Percentiles rank a stretch among this genome's conserved stretches.
Evolutionary conservation across 2,797 vertebrate species (phyloP).

Genomic region (Catamblyrhynchus diadema): DNA sequence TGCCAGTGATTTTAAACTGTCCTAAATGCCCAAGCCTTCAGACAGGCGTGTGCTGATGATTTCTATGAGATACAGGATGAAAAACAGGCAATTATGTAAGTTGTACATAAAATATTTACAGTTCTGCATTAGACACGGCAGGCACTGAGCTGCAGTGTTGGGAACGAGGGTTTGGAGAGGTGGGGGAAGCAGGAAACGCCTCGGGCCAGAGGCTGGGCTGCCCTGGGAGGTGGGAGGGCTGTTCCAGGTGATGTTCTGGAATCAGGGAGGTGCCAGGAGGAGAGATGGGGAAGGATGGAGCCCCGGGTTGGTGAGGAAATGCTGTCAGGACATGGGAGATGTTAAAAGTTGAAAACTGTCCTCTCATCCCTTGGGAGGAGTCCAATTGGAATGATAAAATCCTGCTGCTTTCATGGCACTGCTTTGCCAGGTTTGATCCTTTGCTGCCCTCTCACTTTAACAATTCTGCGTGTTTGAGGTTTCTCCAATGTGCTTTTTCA

Average conservation of each 20-base stretch:
- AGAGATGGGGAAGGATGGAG: neutral
- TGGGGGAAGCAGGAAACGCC: neutral
- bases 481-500: neutral
- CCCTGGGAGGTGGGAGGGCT: neutral
- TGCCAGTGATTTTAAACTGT: neutral
- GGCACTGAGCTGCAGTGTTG: rapidly evolving
- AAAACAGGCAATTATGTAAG: neutral
- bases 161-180: neutral
- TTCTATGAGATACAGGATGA: neutral
- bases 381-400: rapidly evolving
- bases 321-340: neutral
- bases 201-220: neutral
- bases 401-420: neutral
- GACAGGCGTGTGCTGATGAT: neutral
- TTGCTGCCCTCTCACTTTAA: neutral
- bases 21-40: neutral
- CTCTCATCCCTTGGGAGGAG: neutral
- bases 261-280: neutral
- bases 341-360: neutral
- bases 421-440: neutral
- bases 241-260: neutral
- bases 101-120: neutral
- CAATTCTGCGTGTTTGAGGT: neutral
- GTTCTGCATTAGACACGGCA: rapidly evolving
- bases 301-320: neutral